Evolutionary conservation across 1,140 invertebrate species (phyloP), one percentile per base, ranked within the genome.

Genomic region (Calephelis nemesis): DNA sequence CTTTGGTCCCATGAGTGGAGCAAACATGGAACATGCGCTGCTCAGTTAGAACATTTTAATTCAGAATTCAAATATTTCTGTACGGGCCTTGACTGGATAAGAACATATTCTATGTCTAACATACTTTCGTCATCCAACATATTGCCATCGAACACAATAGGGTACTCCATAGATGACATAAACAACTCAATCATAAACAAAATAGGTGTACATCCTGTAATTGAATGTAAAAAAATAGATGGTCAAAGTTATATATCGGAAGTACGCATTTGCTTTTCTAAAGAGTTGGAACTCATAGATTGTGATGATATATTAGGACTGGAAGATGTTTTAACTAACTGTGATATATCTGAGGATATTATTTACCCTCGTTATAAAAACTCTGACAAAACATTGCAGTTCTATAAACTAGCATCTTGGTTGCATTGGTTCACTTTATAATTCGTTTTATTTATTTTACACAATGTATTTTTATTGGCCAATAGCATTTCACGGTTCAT

Each of bases 1-100:
- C 92, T 97, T 7, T 97, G 96, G 97, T 91, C 94, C 70, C 96
- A 98, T 70, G 97, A 97, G 83, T 98, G 96, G 96, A 83, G 92
- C 1, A 98, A 97, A 79, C 97, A 98, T 83, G 97, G 96, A 0
- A 96, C 96, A 0, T 97, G 97, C 79, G 96, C 96, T 12, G 91
- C 94, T 0, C 75, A 82, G 7, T 70, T 97, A 3, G 85, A 93
- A n/a, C 58, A 77, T 7, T 80, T 97, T 1, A 93, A 95, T 74
- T 93, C 91, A 7, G 95, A 97, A 79, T 77, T 93, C 0, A 96
- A 96, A 78, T 97, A 97, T 82, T 97, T 97, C 73, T 77, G 85
- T 1, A 90, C 94, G 72, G 96, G 95, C 0, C 77, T 97, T 3
- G 79, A 93, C 11, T 95, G 95, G 92, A 84, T 94, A 0, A 80